These are phyloP conservation scores for Flabesymbios commensalis DNA, from an alignment of 2,888 invertebrate species.

Conservation along the genomic window DNA sequence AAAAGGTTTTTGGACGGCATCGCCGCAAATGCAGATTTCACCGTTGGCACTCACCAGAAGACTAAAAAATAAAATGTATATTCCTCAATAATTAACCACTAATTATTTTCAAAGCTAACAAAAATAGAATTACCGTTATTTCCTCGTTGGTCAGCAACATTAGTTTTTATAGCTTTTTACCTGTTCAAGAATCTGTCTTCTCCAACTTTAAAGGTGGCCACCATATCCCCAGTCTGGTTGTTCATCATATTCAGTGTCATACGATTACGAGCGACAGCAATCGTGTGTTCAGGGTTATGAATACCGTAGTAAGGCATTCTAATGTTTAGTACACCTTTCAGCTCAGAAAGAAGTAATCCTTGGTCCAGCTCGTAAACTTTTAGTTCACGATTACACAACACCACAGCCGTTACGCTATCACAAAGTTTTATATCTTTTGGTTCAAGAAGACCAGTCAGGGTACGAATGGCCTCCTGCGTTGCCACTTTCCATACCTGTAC, in stretches of 20 bases:
- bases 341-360: constrained; percentile 72
- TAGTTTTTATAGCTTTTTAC: no score
- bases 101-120: no score
- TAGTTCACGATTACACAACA: constrained; percentile 80
- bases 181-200: constrained; percentile 88
- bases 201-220: constrained; percentile 82
- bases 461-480: constrained; percentile 67
- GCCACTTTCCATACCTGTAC: constrained; percentile 81
- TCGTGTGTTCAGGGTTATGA: constrained; percentile 78
- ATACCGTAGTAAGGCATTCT: constrained; percentile 89
- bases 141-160: no score
- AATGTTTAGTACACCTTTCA: constrained; percentile 85
- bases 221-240: constrained; percentile 78
- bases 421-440: constrained; percentile 80
- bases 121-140: no score
- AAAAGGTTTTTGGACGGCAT: constrained; percentile 90
- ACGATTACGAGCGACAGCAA: constrained; percentile 81
- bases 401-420: constrained; percentile 72
- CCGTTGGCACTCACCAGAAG: constrained; percentile 86
- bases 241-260: constrained; percentile 90
- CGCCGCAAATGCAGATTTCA: constrained; percentile 84
- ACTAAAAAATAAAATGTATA: no score
- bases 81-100: no score
- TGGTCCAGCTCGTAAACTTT: constrained; percentile 79
- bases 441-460: constrained; percentile 74